phyloP scores from a whole-genome alignment of 2,888 invertebrate species.

The Pristionchus arcanus region DNA sequence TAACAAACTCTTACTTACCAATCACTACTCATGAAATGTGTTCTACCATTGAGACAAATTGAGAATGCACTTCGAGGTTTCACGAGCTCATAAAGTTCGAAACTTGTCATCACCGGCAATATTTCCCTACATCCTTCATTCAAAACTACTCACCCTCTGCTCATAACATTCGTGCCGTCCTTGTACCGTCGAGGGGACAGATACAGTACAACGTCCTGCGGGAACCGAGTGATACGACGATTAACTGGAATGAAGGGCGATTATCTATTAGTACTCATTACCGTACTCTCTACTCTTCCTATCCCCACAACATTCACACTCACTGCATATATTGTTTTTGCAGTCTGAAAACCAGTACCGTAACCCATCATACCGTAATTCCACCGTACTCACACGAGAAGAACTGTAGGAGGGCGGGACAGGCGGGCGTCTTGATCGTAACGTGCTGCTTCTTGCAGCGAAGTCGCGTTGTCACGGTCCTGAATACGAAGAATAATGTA shows the following conservation, averaged over 20 bases:
- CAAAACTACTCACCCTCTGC: slow-evolving; percentile 7
- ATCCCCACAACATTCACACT: too few species aligned
- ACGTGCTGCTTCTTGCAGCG: slow-evolving; percentile 64
- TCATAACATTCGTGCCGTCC: slow-evolving; percentile 27
- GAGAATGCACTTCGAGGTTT: not conserved
- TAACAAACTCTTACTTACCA: too few species aligned
- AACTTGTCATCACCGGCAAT: not conserved
- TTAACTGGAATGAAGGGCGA: not conserved
- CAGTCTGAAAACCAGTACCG: not conserved
- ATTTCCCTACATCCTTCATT: not conserved
- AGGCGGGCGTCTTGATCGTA: slow-evolving; percentile 68
- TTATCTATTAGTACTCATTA: not conserved
- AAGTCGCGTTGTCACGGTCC: slow-evolving; percentile 46
- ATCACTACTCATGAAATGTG: not conserved
- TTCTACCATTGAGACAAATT: not conserved
- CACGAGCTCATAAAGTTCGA: not conserved
- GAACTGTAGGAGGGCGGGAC: slow-evolving; percentile 68
- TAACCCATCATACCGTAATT: not conserved
- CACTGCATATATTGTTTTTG: too few species aligned
- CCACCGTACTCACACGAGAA: slow-evolving; percentile 65
- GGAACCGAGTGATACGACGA: slow-evolving; percentile 30
- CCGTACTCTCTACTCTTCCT: not conserved
- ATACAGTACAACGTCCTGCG: slow-evolving; percentile 14
- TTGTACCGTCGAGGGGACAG: not conserved
- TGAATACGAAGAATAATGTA: slow-evolving; percentile 4